phyloP scores from a whole-genome alignment of 1,140 invertebrate species.

The Tetramorium simillimum region DNA sequence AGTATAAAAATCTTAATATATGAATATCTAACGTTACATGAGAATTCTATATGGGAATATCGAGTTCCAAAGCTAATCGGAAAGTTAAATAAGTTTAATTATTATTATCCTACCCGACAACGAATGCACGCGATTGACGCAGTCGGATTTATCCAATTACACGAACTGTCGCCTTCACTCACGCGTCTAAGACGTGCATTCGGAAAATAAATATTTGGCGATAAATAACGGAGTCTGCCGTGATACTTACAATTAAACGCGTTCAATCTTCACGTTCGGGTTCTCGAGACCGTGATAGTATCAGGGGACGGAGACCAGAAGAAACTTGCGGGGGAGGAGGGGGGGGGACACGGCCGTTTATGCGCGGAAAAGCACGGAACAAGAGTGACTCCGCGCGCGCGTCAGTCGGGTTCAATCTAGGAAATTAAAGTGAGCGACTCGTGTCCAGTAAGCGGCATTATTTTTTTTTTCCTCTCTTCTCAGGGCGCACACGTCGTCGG shows the following conservation, averaged over 20 bases:
- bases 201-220: neutral
- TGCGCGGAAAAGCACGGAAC: conserved; percentile 24
- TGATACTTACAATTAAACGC: neutral
- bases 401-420: conserved; percentile 48
- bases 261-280: neutral
- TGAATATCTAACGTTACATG: conserved; percentile 7
- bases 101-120: neutral
- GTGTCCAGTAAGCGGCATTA: conserved; percentile 40
- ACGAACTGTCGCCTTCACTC: neutral
- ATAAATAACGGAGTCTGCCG: neutral
- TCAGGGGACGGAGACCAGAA: neutral
- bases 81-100: conserved; percentile 37
- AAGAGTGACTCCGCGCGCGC: neutral
- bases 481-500: conserved; percentile 37
- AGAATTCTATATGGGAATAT: conserved; percentile 8
- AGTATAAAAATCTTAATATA: conserved; percentile 21
- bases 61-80: conserved; percentile 4
- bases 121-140: neutral
- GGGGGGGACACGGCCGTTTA: neutral
- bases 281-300: neutral
- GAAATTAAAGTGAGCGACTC: conserved; percentile 64
- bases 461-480: conserved; percentile 59
- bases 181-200: neutral
- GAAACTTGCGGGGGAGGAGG: neutral
- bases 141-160: neutral